A percentile compares a stretch with the other conserved stretches of the same genome.
Conservation (phyloP, 2,113 vertebrate species). For the Isichthys henryi region DNA sequence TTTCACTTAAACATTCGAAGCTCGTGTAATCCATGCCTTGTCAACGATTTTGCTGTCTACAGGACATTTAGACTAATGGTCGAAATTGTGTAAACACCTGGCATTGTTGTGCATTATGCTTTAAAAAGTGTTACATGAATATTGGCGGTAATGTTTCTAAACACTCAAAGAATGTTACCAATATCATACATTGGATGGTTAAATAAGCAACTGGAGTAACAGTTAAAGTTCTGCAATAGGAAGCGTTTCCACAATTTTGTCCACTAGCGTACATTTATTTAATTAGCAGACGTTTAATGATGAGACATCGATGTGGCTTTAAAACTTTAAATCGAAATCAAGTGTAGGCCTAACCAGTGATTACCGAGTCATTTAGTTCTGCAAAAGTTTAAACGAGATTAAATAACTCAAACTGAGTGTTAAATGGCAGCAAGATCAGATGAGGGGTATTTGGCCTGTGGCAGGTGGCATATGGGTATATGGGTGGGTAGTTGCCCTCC, state of each 20-base stretch:
- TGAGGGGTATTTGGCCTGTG: neutral
- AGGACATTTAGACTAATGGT: too few relatives aligned
- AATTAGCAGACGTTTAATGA: neutral
- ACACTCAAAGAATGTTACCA: too few relatives aligned
- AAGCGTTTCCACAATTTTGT: too few relatives aligned
- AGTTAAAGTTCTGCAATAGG: too few relatives aligned
- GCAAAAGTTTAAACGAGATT: neutral
- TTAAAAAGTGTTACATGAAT: too few relatives aligned
- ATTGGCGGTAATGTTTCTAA: too few relatives aligned
- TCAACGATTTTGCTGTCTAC: too few relatives aligned
- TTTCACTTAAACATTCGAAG: neutral
- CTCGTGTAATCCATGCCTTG: neutral
- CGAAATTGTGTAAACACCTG: too few relatives aligned
- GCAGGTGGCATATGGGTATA: neutral
- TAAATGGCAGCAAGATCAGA: neutral
- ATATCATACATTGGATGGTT: too few relatives aligned
- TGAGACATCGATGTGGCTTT: neutral
- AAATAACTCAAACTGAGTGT: neutral
- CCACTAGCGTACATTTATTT: neutral
- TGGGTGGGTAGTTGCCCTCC: neutral
- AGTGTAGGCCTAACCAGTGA: neutral
- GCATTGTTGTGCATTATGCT: too few relatives aligned
- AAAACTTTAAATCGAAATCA: neutral
- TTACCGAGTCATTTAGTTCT: neutral
- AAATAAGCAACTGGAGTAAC: too few relatives aligned